Base-by-base conservation (phyloP, 2,797 vertebrate genomes). In the Artibeus lituratus region DNA sequence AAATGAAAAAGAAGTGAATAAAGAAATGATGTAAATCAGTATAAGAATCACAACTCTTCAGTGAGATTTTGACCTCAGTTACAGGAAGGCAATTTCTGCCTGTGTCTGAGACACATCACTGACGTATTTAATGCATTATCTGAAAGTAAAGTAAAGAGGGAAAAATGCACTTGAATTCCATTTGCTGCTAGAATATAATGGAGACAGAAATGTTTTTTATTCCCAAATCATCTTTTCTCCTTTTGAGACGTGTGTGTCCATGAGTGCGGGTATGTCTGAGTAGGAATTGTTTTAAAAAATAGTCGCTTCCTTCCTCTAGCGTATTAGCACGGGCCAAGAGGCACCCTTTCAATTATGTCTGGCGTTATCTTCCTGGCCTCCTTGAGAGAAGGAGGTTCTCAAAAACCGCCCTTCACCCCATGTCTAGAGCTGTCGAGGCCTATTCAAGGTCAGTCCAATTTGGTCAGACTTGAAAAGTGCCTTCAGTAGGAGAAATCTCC, bases 1-100 rank as follows among this genome's bases (percentile, higher is more conserved):
- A 84, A 88, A 85, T 18, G 80, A 94, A 85, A 95, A 83, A 70
- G 16, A 90, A 94, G 62, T 94, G 88, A 90, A 94, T 87, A 90
- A 87, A 90, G 53, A 96, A 96, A 90, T 96, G 32, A 78, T 53
- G 78, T 14, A 12, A 97, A 96, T 89, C 88, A 96, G 62, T 49
- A 90, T 87, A 5, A 78, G 18, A 96, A 96, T 89, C 89, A 73
- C 1, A 39, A 90, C 90, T 97, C 55, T 94, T 76, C 88, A 18
- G 10, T 90, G 62, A 81, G 74, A 62, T 72, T 59, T 84, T 74
- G 95, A 96, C 39, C 76, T 95, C n/a, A 16, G 24, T 84, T 81
- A 24, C n/a, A 92, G 87, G 53, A 55, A 87, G 73, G 53, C 19
- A 77, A 72, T 29, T 97, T 97, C 88, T 89, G 78, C 81, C 87